A percentile compares a stretch with the other conserved stretches of the same genome.
Conservation (phyloP, 53 echinoderm and acorn worm genomes). For the Echinometra lucunter region DNA sequence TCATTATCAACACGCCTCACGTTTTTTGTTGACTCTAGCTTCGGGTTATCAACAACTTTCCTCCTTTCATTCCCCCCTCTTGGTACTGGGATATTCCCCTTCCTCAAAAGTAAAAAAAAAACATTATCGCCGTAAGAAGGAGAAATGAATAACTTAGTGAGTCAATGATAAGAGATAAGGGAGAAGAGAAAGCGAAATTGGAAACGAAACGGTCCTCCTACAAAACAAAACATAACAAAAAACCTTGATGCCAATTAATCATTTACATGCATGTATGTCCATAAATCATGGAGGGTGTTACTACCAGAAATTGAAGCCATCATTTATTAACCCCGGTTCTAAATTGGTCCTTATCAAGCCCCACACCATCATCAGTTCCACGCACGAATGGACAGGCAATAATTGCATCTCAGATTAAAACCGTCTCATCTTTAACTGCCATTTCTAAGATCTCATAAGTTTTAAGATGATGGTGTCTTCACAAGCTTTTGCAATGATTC, state of each 20-base stretch:
- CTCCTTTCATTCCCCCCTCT: neutral
- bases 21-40: neutral
- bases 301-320: slow-evolving; percentile 52
- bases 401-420: slow-evolving; percentile 48
- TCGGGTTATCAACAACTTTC: neutral
- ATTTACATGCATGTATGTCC: slow-evolving; percentile 55
- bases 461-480: neutral
- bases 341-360: slow-evolving; percentile 27
- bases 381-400: slow-evolving; percentile 57
- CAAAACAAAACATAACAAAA: neutral
- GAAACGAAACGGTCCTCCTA: neutral
- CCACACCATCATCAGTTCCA: neutral
- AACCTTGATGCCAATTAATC: slow-evolving; percentile 54
- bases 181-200: slow-evolving; percentile 3
- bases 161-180: slow-evolving; percentile 23
- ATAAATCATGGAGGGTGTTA: slow-evolving; percentile 61
- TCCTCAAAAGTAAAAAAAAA: slow-evolving; percentile 8
- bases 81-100: neutral
- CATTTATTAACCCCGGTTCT: slow-evolving; percentile 57
- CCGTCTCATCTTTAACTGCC: neutral
- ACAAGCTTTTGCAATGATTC: neutral
- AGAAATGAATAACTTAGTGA: slow-evolving; percentile 34
- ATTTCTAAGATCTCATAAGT: neutral
- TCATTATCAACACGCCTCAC: slow-evolving; percentile 19
- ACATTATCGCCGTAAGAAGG: slow-evolving; percentile 17